phyloP scores from a whole-genome alignment of 2,113 vertebrate genomes.

The Thinocorus orbignyianus region DNA sequence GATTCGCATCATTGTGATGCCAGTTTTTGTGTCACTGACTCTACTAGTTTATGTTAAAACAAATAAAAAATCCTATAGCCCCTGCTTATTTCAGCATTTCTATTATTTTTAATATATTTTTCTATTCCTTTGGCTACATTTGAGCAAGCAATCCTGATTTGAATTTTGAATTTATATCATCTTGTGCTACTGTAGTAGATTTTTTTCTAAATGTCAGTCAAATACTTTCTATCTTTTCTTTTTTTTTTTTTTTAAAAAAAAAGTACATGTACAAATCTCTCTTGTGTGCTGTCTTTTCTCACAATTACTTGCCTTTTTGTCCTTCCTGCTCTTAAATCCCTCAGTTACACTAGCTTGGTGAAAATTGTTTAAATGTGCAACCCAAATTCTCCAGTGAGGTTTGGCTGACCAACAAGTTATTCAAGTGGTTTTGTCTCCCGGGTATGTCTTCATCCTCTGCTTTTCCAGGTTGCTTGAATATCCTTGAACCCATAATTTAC shows the following conservation, averaged over 20 bases:
- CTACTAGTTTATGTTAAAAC: background rate
- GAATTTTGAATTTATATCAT: background rate
- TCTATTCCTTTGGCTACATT: background rate
- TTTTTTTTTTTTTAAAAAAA: background rate
- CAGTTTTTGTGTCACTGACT: background rate
- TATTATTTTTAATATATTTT: background rate
- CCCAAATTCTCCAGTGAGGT: constrained; percentile 39
- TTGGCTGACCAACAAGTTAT: constrained; percentile 30
- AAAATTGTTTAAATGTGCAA: constrained; percentile 23
- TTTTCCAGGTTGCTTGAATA: constrained; percentile 55
- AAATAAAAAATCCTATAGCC: background rate
- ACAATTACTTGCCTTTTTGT: constrained; percentile 21
- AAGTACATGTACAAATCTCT: background rate
- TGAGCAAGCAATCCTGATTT: background rate
- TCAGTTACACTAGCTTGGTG: background rate
- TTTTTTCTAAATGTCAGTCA: background rate
- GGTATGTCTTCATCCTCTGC: constrained; percentile 41
- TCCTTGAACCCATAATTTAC: constrained; percentile 52
- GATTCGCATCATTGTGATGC: background rate
- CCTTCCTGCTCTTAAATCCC: constrained; percentile 15
- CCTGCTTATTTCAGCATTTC: background rate
- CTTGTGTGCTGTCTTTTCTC: background rate
- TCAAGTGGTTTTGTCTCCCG: constrained; percentile 46
- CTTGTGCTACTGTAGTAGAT: background rate
- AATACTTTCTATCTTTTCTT: fast-evolving